Evolutionary conservation across 2,888 invertebrate species (phyloP), one percentile per base, ranked within the genome.

Genomic region (Tipula unca): DNA sequence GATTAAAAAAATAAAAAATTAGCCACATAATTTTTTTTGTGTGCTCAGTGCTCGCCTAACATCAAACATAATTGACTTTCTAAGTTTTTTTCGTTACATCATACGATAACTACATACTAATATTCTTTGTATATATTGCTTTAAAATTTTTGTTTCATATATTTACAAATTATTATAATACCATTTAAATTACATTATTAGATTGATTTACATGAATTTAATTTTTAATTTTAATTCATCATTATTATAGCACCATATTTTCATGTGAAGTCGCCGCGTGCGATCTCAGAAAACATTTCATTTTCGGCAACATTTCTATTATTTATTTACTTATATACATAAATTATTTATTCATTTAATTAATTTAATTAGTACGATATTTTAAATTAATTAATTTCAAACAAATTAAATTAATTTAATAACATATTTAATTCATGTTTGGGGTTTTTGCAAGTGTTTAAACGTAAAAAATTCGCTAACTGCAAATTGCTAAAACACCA

Each of bases 91-190:
- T 48, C 48, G 69, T 69, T 69, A 69, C n/a, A 48, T 48, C 48
- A 48, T n/a, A 48, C n/a, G 48, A 48, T 25, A 25, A 25, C 25
- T 69, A 69, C 25, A 17, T 20, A 10, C 69, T 69, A 69, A 25
- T 69, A 69, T 69, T 69, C 69, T 69, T 69, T 69, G 69, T 69
- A 69, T 69, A 25, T 69, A 69, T 69, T 69, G 69, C 69, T 69
- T 69, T 69, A 69, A 69, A 25, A 69, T 69, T 69, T 54, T 54
- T 39, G 39, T 54, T 69, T 69, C 13, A 48, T 69, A 54, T 54
- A 69, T 69, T 69, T 69, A 69, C 69, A 69, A 10, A 69, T 69
- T 25, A 69, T 69, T 25, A 25, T 25, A 13, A 25, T 69, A 69
- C 8, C 25, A 69, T 69, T 69, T 69, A 54, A 20, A 54, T 17